These are phyloP conservation scores for Drosophila murphyi DNA, from an alignment of 1,140 invertebrate genomes.

Conservation along the genomic window DNA sequence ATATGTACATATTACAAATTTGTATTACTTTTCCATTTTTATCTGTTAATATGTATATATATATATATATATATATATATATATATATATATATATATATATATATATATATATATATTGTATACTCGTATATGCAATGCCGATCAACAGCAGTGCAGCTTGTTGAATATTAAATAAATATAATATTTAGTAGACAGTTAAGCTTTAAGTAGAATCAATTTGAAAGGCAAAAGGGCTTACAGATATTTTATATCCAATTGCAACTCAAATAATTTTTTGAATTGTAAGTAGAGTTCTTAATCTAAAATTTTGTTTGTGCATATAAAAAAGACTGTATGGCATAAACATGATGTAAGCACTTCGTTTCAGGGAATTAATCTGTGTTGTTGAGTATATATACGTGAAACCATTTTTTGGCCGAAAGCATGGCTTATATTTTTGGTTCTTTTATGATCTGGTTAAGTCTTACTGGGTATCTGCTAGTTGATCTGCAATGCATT, in stretches of 20 bases:
- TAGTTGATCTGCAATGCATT: conserved; percentile 47
- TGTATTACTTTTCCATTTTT: conserved; percentile 9
- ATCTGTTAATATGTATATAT: conserved; percentile 21
- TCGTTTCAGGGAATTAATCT: too few species aligned
- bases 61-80: conserved; percentile 3
- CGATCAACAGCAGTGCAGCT: neutral
- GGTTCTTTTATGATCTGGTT: neutral
- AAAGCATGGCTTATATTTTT: neutral
- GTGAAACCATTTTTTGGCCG: too few species aligned
- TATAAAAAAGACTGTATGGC: too few species aligned
- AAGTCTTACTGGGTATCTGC: neutral
- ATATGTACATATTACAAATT: conserved; percentile 60
- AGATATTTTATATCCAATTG: too few species aligned
- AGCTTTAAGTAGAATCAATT: neutral
- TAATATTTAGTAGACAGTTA: too few species aligned
- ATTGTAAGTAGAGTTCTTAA: too few species aligned
- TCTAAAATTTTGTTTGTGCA: too few species aligned
- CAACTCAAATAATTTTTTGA: too few species aligned
- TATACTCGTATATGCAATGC: conserved; percentile 20
- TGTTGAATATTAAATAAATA: too few species aligned
- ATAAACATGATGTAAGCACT: too few species aligned
- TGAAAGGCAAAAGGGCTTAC: too few species aligned
- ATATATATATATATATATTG: neutral
- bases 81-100: conserved; percentile 7
- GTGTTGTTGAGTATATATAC: too few species aligned